A percentile compares a stretch with the other conserved stretches of the same genome.
Evolutionary conservation across 2,888 invertebrate species (phyloP).

Genomic region (Plagodis pulveraria): DNA sequence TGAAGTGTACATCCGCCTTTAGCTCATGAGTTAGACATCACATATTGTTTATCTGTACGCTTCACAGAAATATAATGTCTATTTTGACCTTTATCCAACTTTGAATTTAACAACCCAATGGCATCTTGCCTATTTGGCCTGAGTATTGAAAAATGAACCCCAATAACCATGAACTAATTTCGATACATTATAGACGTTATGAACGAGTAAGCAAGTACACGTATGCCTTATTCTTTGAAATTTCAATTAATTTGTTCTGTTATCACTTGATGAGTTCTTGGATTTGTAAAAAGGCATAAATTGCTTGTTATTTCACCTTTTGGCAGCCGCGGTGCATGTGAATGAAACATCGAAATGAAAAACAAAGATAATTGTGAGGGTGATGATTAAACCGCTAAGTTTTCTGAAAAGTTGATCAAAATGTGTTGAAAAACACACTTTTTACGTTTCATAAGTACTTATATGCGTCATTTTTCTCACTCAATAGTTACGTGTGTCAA

Average conservation of each 20-base stretch:
- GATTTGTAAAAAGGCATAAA: constrained; percentile 17
- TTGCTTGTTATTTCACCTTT: constrained; percentile 25
- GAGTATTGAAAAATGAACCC: constrained; percentile 27
- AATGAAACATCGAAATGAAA: background rate
- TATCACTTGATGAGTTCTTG: constrained; percentile 9
- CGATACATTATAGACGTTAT: constrained; percentile 41
- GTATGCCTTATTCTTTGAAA: constrained; percentile 38
- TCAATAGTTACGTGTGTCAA: background rate
- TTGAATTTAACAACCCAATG: constrained; percentile 34
- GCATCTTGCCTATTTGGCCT: constrained; percentile 28
- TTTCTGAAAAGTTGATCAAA: background rate
- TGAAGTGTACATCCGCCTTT: constrained; percentile 21
- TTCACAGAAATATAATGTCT: constrained; percentile 30
- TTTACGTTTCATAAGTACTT: background rate
- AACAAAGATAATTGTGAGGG: too few species aligned
- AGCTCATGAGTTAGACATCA: constrained; percentile 11
- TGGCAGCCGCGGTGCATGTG: background rate
- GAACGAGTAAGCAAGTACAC: constrained; percentile 11
- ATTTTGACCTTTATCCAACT: constrained; percentile 33
- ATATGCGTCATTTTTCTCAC: background rate
- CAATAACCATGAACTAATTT: constrained; percentile 41
- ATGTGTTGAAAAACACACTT: background rate
- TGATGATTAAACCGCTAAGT: background rate
- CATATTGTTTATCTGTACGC: constrained; percentile 29
- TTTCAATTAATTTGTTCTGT: constrained; percentile 33